Conservation (phyloP, 2,888 invertebrate genomes). For the Clusia tigrina region DNA sequence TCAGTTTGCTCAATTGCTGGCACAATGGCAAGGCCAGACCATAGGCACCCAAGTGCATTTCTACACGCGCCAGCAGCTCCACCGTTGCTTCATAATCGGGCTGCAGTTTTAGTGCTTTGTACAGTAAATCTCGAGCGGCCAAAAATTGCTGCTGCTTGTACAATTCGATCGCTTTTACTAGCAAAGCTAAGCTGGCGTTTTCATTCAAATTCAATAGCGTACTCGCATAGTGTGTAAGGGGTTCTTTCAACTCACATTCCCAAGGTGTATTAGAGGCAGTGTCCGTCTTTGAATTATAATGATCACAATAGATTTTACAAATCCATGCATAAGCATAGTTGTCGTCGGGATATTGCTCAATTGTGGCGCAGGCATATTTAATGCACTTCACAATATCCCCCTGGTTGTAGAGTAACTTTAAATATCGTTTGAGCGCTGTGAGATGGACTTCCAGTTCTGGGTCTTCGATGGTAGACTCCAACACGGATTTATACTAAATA, state of each 20-base stretch:
- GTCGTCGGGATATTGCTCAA: slow-evolving; percentile 65
- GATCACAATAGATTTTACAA: slow-evolving; percentile 69
- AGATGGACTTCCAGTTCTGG: slow-evolving; percentile 35
- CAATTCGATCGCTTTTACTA: slow-evolving; percentile 70
- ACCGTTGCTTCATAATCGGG: slow-evolving; percentile 65
- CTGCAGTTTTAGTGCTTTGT: slow-evolving; percentile 61
- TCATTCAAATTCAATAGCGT: slow-evolving; percentile 68
- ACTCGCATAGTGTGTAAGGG: slow-evolving; percentile 67
- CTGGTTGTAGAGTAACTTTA: slow-evolving; percentile 58
- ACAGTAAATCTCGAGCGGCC: slow-evolving; percentile 67
- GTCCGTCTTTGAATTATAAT: slow-evolving; percentile 35
- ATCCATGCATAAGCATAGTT: slow-evolving; percentile 70
- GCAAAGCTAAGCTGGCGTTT: slow-evolving; percentile 70
- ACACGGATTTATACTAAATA: slow-evolving; percentile 49
- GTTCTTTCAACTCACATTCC: slow-evolving; percentile 35
- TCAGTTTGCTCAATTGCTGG: slow-evolving; percentile 40
- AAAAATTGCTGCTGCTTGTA: slow-evolving; percentile 67
- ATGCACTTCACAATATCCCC: slow-evolving; percentile 64
- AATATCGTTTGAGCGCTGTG: slow-evolving; percentile 51
- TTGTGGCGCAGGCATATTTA: slow-evolving; percentile 66
- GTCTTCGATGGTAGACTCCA: slow-evolving; percentile 45
- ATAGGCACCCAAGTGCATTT: slow-evolving; percentile 67
- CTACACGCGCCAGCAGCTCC: slow-evolving; percentile 65
- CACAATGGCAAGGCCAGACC: slow-evolving; percentile 62
- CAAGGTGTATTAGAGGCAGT: slow-evolving; percentile 36